Evolutionary conservation across 2,888 invertebrate genomes (phyloP), one percentile per base, ranked within the genome.

Genomic region (Papilio gigon): DNA sequence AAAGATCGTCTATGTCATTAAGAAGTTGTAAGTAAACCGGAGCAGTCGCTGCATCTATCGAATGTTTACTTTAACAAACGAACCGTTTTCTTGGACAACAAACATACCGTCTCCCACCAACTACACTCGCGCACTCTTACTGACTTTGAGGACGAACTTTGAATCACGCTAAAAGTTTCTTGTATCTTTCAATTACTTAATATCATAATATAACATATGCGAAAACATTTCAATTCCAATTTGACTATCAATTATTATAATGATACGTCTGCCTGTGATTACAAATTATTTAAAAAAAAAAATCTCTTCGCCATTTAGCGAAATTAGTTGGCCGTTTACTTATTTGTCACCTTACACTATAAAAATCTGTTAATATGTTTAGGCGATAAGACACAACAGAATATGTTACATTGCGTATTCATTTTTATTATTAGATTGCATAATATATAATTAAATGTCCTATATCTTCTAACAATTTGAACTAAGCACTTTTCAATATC

Each of bases 11-110:
- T 25, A 61, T 37, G 30, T 42, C 22, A 62, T 59, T 53, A 60
- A 61, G 37, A 67, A 30, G 20, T 50, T 59, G 22, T 22, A 59
- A 67, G 50, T 60, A 42, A 66, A 35, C 17, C 50, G 14, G 25
- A 20, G 66, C n/a, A 53, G 40, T 59, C 37, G 25, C 37, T 30
- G 58, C 59, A 64, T 68, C 62, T 69, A 72, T 73, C 63, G 75
- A 73, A 73, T 82, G 78, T 81, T 82, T 79, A 73, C 64, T 65
- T 67, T 76, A 73, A 72, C 76, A 81, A 85, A 84, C 82, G 84
- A 84, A 84, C 83, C 78, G 78, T 70, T 73, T 69, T 63, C 67
- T 72, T 73, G 73, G 76, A 70, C 72, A 71, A 75, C 75, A 77
- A 74, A 69, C 72, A 77, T 79, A 81, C 78, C 74, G 77, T 42